phyloP scores from a whole-genome alignment of 2,888 invertebrate genomes.

The Caenorhabditis drosophilae region DNA sequence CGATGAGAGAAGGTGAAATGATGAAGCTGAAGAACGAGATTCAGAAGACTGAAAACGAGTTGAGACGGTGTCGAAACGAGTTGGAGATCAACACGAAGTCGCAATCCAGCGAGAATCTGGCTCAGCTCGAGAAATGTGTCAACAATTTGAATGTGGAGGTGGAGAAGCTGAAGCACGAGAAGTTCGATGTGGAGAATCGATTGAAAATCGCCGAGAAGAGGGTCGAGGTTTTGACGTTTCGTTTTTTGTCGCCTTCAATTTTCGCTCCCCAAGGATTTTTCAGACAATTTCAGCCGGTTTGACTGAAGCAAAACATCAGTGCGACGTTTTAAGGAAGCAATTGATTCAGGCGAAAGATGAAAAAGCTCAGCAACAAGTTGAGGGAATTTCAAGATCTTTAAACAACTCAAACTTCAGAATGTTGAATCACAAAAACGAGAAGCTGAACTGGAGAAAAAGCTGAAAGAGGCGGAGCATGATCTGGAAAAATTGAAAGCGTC shows the following conservation, averaged over 20 bases:
- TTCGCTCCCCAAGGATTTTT: no score
- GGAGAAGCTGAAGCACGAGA: constrained; percentile 48
- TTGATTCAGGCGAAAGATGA: constrained; percentile 51
- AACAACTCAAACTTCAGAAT: constrained; percentile 13
- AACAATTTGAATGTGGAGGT: constrained; percentile 46
- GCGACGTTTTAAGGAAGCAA: constrained; percentile 52
- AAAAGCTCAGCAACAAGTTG: constrained; percentile 11
- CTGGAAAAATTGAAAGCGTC: constrained; percentile 15
- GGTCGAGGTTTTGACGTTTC: no score
- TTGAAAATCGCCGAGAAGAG: constrained; percentile 52
- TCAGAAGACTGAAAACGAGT: constrained; percentile 18
- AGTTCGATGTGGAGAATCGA: constrained; percentile 53
- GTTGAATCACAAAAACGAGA: constrained; percentile 19
- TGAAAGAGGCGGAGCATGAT: constrained; percentile 11
- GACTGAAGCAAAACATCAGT: constrained; percentile 46
- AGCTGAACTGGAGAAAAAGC: constrained; percentile 11
- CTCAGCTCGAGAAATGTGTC: constrained; percentile 41
- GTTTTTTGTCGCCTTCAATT: no score
- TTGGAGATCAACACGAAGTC: constrained; percentile 10
- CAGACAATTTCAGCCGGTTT: constrained; percentile 37
- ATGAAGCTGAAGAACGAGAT: constrained; percentile 50
- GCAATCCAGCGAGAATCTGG: constrained; percentile 41
- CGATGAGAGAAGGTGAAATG: constrained; percentile 60
- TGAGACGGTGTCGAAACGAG: constrained; percentile 29
- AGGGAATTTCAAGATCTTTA: not conserved